Conservation (phyloP, 2,797 vertebrate species). For the Tokudaia muenninki region DNA sequence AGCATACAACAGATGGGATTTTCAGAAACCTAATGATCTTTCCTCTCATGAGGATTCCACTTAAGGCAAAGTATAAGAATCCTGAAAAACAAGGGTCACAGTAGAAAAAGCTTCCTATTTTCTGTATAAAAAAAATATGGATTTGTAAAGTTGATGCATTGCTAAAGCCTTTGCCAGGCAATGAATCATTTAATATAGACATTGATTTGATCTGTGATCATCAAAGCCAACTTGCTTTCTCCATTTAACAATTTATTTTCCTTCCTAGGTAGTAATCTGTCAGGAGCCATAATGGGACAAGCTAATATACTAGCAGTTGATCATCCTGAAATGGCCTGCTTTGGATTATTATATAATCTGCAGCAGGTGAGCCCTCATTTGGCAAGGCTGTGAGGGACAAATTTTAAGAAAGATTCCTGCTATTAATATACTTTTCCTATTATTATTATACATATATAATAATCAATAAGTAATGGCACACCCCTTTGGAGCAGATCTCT, state of each 20-base stretch:
- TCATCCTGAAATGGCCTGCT: no score
- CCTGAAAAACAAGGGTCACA: conserved; percentile 15
- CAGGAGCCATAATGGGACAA: no score
- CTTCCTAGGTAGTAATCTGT: not conserved
- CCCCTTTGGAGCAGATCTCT: no score
- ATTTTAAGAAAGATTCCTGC: no score
- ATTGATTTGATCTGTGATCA: conserved; percentile 60
- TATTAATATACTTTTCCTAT: no score
- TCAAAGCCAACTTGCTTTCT: conserved; percentile 36
- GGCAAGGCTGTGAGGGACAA: no score
- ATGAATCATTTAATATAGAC: conserved; percentile 41
- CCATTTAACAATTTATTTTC: conserved; percentile 2
- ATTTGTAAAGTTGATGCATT: conserved; percentile 35
- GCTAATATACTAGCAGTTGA: no score
- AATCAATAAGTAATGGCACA: no score
- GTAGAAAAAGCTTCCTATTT: conserved; percentile 27
- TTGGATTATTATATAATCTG: no score
- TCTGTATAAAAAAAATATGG: not conserved
- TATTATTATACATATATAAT: no score
- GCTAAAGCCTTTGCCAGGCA: not conserved
- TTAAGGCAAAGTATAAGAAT: conserved; percentile 62
- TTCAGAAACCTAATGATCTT: conserved; percentile 54
- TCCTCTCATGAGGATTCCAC: not conserved
- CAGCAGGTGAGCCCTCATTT: no score
- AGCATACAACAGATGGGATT: conserved; percentile 27